These are phyloP conservation scores for Tragelaphus strepsiceros DNA, from an alignment of 2,113 vertebrate species.

Conservation along the genomic window DNA sequence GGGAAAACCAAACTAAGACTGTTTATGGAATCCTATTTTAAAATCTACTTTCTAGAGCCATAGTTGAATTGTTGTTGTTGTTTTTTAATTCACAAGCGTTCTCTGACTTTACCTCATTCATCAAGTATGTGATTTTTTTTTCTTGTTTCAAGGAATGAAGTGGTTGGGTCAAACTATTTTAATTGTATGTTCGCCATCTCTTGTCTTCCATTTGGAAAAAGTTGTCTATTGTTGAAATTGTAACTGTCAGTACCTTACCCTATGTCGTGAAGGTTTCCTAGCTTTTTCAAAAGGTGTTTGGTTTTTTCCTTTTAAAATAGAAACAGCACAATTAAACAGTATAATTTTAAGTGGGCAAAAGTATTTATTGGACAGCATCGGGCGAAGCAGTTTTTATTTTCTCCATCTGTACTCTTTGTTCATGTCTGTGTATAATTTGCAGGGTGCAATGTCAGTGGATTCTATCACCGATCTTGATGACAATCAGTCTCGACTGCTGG, in stretches of 20 bases:
- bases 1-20: background rate
- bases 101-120: conserved; percentile 46
- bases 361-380: background rate
- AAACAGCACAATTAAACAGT: background rate
- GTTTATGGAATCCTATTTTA: background rate
- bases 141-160: conserved; percentile 34
- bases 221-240: background rate
- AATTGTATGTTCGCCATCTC: conserved; percentile 29
- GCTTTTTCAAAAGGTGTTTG: background rate
- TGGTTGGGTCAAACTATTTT: conserved; percentile 35
- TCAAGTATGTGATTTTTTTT: conserved; percentile 28
- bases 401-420: background rate
- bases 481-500: conserved; percentile 93
- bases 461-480: conserved; percentile 98
- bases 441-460: conserved; percentile 99
- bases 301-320: background rate
- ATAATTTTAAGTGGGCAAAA: background rate
- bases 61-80: background rate
- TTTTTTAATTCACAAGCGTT: conserved; percentile 28
- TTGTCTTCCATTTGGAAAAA: conserved; percentile 43
- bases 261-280: background rate
- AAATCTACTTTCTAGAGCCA: background rate
- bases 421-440: conserved; percentile 64
- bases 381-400: background rate
- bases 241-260: background rate